A percentile compares a stretch with the other conserved stretches of the same genome.
phyloP scores from a whole-genome alignment of 2,797 vertebrate genomes.

The Denticeps clupeoides region DNA sequence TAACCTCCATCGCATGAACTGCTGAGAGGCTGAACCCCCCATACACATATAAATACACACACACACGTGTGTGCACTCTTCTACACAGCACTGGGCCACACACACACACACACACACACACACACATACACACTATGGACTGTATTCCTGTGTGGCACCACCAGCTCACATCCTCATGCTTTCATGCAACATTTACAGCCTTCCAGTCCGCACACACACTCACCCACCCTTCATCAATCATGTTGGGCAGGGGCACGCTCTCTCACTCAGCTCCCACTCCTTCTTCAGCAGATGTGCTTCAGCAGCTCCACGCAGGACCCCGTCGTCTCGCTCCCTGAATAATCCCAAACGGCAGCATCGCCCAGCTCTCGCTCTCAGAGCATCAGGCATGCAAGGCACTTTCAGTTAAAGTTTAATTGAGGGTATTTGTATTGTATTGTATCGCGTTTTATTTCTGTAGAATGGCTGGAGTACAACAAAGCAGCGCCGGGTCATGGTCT shows the following conservation, averaged over 20 bases:
- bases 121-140: neutral
- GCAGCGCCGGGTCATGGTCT: no score
- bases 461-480: no score
- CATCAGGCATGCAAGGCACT: no score
- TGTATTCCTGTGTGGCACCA: neutral
- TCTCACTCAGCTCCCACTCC: neutral
- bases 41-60: no score
- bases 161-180: neutral
- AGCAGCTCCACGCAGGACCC: neutral
- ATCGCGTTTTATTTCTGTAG: neutral
- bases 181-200: constrained; percentile 1
- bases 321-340: neutral
- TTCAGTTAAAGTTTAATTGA: no score
- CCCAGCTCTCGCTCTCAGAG: no score
- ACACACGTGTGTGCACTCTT: neutral
- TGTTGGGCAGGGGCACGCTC: neutral
- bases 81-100: no score
- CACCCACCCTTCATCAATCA: neutral
- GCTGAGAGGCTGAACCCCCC: no score
- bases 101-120: neutral
- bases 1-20: neutral
- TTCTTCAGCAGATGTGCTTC: neutral
- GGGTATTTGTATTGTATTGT: no score
- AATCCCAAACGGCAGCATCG: no score
- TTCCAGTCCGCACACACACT: neutral